phyloP scores from a whole-genome alignment of 2,113 vertebrate genomes.

The Willisornis vidua region DNA sequence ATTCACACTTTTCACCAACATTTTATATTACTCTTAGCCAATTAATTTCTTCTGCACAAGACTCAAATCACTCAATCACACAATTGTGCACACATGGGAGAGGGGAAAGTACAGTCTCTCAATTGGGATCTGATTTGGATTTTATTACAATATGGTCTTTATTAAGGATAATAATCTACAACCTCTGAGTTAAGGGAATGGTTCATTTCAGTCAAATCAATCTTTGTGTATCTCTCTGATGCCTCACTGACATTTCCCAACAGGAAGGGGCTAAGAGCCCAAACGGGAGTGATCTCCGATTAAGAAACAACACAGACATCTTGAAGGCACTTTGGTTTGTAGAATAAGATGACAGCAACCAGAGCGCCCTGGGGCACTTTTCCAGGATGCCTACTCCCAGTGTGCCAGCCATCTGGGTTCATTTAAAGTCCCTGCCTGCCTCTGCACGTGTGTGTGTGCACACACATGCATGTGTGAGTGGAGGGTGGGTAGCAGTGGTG shows the following conservation, averaged over 20 bases:
- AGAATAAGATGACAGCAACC: constrained; percentile 74
- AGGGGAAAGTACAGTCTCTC: constrained; percentile 4
- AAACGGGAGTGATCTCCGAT: constrained; percentile 82
- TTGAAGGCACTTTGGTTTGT: constrained; percentile 77
- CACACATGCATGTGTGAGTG: not conserved
- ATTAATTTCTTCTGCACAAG: constrained; percentile 65
- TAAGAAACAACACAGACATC: constrained; percentile 87
- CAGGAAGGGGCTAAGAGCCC: constrained; percentile 82
- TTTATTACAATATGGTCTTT: constrained; percentile 66
- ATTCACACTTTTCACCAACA: constrained; percentile 47
- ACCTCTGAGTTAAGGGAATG: constrained; percentile 60
- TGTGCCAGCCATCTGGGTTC: constrained; percentile 94
- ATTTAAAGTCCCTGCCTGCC: constrained; percentile 74
- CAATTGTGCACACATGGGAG: not conserved
- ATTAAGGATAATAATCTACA: constrained; percentile 67
- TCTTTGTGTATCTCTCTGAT: constrained; percentile 83
- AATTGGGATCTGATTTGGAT: constrained; percentile 42
- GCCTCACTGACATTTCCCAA: constrained; percentile 83
- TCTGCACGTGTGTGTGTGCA: not conserved
- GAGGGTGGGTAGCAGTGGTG: constrained; percentile 40
- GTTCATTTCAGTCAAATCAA: constrained; percentile 84
- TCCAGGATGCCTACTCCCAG: constrained; percentile 76
- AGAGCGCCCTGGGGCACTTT: constrained; percentile 73
- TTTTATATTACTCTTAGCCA: constrained; percentile 45
- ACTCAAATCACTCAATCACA: constrained; percentile 48